phyloP scores from a whole-genome alignment of 2,888 invertebrate genomes.

The Mimachlamys varia region DNA sequence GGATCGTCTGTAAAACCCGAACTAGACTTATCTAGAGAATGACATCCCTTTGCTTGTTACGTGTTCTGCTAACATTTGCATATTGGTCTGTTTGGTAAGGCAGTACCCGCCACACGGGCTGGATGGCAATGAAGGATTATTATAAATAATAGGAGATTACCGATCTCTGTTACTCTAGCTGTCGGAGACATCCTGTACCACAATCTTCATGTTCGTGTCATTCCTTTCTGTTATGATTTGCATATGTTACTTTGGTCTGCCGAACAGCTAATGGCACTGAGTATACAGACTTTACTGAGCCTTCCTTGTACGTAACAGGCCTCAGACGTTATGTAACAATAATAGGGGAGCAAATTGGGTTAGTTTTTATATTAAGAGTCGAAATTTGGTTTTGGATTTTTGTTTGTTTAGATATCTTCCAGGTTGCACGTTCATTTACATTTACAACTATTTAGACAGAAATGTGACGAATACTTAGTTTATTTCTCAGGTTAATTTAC shows the following conservation, averaged over 20 bases:
- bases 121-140: not conserved
- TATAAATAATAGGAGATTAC: slow-evolving; percentile 9
- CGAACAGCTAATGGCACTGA: not conserved
- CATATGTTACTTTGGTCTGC: not conserved
- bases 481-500: too few relatives aligned
- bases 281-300: not conserved
- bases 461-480: too few relatives aligned
- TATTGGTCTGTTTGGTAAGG: not conserved
- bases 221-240: not conserved
- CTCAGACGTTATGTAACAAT: not conserved
- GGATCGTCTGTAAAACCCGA: not conserved
- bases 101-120: not conserved
- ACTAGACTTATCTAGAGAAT: not conserved
- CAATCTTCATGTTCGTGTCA: not conserved
- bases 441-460: too few relatives aligned
- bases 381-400: too few relatives aligned
- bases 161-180: not conserved
- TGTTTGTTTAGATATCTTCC: too few relatives aligned
- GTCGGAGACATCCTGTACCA: not conserved
- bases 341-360: not conserved
- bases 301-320: not conserved
- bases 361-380: not conserved
- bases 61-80: not conserved
- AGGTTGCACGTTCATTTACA: too few relatives aligned
- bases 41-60: not conserved